Percentiles rank a stretch among this genome's conserved stretches.
These are phyloP conservation scores for Tapera naevia DNA, from an alignment of 2,797 vertebrate species.

Conservation along the genomic window DNA sequence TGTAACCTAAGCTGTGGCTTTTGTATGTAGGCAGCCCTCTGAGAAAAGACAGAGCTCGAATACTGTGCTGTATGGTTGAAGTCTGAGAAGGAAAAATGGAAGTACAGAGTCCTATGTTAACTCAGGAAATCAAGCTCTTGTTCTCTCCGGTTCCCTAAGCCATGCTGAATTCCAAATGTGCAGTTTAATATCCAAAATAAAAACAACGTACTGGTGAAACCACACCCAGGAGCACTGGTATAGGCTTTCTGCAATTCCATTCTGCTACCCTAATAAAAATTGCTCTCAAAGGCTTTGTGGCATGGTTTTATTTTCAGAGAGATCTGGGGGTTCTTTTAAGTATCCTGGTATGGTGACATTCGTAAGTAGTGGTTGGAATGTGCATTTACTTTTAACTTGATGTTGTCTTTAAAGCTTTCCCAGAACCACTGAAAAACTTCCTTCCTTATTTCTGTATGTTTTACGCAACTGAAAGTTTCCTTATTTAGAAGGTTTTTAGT, in stretches of 20 bases:
- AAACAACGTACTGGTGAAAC: constrained; percentile 19
- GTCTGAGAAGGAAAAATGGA: not conserved
- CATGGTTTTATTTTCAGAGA: constrained; percentile 63
- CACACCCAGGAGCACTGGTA: constrained; percentile 52
- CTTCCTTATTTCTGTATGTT: fast-evolving
- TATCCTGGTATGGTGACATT: not conserved
- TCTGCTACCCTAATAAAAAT: constrained; percentile 80
- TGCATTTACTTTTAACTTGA: not conserved
- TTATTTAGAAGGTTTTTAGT: not conserved
- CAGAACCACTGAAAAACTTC: not conserved
- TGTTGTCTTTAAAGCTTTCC: not conserved
- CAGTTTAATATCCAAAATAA: constrained; percentile 43
- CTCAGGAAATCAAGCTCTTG: constrained; percentile 71
- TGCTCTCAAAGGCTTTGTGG: constrained; percentile 70
- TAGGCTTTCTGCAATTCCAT: constrained; percentile 75
- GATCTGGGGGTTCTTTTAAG: not conserved
- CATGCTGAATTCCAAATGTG: constrained; percentile 34
- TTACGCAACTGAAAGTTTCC: not conserved
- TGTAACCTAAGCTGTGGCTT: not conserved
- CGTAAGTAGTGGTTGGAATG: not conserved
- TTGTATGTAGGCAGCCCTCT: not conserved
- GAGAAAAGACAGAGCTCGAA: not conserved
- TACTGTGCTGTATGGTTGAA: not conserved
- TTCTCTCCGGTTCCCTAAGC: constrained; percentile 63
- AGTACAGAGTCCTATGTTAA: constrained; percentile 27